Conservation (phyloP, 2,113 vertebrate genomes). For the Callopanchax toddi region DNA sequence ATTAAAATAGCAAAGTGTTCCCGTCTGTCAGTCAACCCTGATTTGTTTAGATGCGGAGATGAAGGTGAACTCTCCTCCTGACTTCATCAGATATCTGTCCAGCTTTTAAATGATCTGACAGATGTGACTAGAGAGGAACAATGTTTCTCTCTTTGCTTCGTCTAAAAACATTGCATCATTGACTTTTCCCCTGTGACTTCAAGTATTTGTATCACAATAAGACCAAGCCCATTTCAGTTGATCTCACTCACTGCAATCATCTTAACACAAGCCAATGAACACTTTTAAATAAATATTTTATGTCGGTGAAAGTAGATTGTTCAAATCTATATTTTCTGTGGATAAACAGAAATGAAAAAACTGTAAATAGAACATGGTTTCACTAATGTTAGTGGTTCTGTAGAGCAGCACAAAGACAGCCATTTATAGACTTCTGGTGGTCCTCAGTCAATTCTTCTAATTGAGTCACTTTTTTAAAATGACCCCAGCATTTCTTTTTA, state of each 20-base stretch:
- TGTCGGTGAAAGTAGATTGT: neutral
- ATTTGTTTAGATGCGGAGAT: neutral
- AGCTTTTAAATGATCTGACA: slow-evolving; percentile 1
- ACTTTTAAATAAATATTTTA: too few relatives aligned
- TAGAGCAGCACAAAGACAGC: too few relatives aligned
- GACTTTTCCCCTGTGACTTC: neutral
- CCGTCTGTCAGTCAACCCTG: neutral
- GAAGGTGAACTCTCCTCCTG: neutral
- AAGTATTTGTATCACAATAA: neutral
- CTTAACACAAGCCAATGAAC: too few relatives aligned
- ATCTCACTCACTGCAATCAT: neutral
- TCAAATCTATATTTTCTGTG: neutral
- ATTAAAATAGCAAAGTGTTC: neutral
- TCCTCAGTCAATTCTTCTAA: too few relatives aligned
- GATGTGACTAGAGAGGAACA: neutral
- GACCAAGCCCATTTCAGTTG: neutral
- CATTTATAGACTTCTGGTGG: too few relatives aligned
- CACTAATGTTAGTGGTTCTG: too few relatives aligned
- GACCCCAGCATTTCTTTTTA: too few relatives aligned
- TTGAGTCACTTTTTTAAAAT: too few relatives aligned
- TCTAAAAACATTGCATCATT: neutral
- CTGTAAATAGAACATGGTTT: neutral
- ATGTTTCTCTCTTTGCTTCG: neutral
- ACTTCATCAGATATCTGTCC: neutral
- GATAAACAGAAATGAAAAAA: neutral